phyloP scores from a whole-genome alignment of 35 echinoderm and acorn worm species.

The Lytechinus pictus region DNA sequence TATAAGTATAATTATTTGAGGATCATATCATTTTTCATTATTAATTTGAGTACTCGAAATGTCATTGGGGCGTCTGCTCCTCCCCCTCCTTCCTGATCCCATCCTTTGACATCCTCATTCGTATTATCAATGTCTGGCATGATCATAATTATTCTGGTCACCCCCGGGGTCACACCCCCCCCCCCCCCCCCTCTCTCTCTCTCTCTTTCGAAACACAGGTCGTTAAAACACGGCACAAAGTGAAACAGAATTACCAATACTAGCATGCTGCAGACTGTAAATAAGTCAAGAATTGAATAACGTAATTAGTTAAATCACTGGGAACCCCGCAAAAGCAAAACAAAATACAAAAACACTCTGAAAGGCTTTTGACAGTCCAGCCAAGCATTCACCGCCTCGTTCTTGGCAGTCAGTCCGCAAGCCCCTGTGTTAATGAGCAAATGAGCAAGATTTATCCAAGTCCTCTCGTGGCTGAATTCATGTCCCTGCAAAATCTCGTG shows the following conservation, averaged over 20 bases:
- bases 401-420: too few relatives aligned
- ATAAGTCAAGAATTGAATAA: not conserved
- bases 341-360: not conserved
- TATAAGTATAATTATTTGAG: too few relatives aligned
- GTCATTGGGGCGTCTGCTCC: too few relatives aligned
- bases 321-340: not conserved
- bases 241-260: not conserved
- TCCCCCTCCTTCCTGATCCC: too few relatives aligned
- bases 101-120: not conserved
- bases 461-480: too few relatives aligned
- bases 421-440: too few relatives aligned
- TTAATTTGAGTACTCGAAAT: too few relatives aligned
- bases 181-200: not conserved
- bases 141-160: not conserved
- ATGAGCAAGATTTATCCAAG: too few relatives aligned
- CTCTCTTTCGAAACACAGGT: not conserved
- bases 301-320: not conserved
- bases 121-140: not conserved
- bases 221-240: not conserved
- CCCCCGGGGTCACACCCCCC: not conserved
- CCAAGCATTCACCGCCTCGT: not conserved
- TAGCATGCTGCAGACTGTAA: not conserved
- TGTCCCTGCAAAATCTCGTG: too few relatives aligned
- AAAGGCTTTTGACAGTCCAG: not conserved
- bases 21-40: too few relatives aligned